Evolutionary conservation across 2,797 vertebrate species (phyloP).

Genomic region (Clarias fuscus): DNA sequence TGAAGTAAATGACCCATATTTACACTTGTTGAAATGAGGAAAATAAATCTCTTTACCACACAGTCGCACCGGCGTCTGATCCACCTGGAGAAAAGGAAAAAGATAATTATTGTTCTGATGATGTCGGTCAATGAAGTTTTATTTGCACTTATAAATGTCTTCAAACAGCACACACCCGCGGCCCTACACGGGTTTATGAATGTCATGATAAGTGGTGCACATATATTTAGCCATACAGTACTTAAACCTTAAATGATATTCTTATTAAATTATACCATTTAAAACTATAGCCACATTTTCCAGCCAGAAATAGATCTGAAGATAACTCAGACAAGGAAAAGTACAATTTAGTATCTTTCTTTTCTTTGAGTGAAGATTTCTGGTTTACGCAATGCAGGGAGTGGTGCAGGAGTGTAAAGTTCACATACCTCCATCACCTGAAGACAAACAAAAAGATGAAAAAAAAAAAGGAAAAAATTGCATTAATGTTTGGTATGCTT

Average conservation of each 20-base stretch:
- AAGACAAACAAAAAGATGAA: neutral
- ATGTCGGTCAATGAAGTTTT: neutral
- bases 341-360: neutral
- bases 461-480: neutral
- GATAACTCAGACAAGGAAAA: neutral
- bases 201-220: neutral
- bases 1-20: neutral
- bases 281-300: neutral
- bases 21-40: no score
- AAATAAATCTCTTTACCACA: neutral
- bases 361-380: neutral
- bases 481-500: neutral
- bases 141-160: neutral
- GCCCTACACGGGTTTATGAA: neutral
- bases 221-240: neutral
- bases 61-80: fast-evolving
- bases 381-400: neutral
- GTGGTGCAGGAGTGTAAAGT: neutral
- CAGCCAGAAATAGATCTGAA: neutral
- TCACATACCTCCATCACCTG: neutral
- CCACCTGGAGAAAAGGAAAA: neutral
- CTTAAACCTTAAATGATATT: neutral
- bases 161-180: no score
- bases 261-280: neutral
- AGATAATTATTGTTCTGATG: neutral